Conservation (phyloP, 2,797 vertebrate species). For the Glyptemys insculpta region DNA sequence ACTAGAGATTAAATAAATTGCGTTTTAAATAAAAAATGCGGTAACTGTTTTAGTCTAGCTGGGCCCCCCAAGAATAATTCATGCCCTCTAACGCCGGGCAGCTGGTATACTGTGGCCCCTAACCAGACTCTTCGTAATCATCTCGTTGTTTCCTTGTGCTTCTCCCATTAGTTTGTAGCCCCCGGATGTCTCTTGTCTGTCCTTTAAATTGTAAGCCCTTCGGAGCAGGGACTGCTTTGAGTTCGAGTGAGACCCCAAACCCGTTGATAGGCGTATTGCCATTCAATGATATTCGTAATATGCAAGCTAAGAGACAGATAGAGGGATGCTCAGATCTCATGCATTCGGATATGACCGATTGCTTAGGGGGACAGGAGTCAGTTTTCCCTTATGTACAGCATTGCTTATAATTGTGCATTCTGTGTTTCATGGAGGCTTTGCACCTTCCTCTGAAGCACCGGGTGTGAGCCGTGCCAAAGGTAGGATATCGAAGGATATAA, state of each 20-base stretch:
- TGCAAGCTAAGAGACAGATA: neutral
- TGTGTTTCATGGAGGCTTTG: neutral
- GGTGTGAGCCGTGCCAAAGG: constrained; percentile 33
- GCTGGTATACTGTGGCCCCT: neutral
- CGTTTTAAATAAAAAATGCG: constrained; percentile 65
- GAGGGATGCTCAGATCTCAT: neutral
- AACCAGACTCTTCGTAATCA: neutral
- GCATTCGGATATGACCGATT: neutral
- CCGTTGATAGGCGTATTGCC: neutral
- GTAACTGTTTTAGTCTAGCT: constrained; percentile 37
- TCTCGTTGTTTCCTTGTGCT: neutral
- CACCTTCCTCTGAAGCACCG: constrained; percentile 35
- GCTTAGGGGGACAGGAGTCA: neutral
- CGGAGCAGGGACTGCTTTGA: neutral
- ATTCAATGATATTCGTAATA: neutral
- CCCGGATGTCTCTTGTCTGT: neutral
- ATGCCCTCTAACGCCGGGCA: neutral
- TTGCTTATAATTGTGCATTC: rapidly evolving
- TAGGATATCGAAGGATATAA: constrained; percentile 30
- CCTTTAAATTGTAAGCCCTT: neutral
- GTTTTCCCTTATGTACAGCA: neutral
- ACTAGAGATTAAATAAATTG: constrained; percentile 69
- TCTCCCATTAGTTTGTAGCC: neutral
- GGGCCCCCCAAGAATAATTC: constrained; percentile 14
- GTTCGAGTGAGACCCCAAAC: neutral